phyloP scores from a whole-genome alignment of 2,888 invertebrate species.

The Rhyacophila evoluta region DNA sequence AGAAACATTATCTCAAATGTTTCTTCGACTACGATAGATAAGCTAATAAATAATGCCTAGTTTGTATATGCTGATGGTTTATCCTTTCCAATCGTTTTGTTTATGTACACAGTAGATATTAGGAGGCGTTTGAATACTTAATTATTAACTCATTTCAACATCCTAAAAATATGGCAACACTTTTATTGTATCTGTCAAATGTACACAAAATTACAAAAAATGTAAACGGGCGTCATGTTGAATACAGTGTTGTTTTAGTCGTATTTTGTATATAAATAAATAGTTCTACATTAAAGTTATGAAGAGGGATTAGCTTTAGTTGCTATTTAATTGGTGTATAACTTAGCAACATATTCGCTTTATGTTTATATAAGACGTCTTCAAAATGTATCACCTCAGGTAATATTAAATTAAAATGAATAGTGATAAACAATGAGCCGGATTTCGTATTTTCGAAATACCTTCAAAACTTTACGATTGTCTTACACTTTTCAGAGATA shows the following conservation, averaged over 20 bases:
- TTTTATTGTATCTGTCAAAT: neutral
- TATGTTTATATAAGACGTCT: neutral
- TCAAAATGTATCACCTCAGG: neutral
- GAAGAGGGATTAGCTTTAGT: neutral
- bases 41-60: too few species aligned
- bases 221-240: neutral
- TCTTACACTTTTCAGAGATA: neutral
- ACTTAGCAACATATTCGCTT: neutral
- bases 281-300: neutral
- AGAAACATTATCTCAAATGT: too few species aligned
- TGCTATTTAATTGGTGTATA: neutral
- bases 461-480: too few species aligned
- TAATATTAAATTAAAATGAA: too few species aligned
- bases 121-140: too few species aligned
- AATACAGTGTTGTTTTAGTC: neutral
- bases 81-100: too few species aligned
- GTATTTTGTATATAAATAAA: neutral
- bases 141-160: too few species aligned
- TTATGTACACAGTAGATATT: too few species aligned
- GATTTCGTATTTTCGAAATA: too few species aligned
- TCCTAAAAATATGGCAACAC: slow-evolving; percentile 22
- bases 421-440: too few species aligned
- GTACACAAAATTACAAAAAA: slow-evolving; percentile 12
- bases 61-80: too few species aligned
- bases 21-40: too few species aligned